Base-by-base conservation (phyloP, 1,140 invertebrate genomes). In the Drosophila pseudoananassae region DNA sequence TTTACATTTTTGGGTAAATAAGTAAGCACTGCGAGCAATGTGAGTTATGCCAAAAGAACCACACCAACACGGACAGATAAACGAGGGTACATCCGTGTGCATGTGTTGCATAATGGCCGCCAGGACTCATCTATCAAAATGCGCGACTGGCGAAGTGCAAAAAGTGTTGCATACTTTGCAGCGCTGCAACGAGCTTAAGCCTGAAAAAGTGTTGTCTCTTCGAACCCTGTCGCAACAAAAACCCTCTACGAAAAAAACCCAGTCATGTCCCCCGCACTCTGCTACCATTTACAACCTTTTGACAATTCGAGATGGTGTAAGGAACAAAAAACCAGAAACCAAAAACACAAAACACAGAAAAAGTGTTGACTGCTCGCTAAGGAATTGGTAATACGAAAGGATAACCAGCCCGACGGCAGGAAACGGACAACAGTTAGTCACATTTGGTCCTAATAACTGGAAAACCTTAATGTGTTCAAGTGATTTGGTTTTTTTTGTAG, bases 81-180 rank as follows among this genome's bases (percentile, higher is more conserved):
- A 52, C 58, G 65, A 25, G 64, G 51, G 8, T 33, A 15, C 33
- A 17, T 9, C 1, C 14, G 53, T 47, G 63, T 69, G 23, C 5
- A 20, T 53, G 59, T 53, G 71, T 77, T 87, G 83, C 83, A 88
- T 87, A 87, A 87, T 87, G 74, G 82, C 74, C 78, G 78, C 74
- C 73, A 87, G 71, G 78, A 79, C 78, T 87, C 81, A 85, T 85
- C 82, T 88, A 87, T 87, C 83, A 87, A 87, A 82, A 78, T 82
- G 77, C 78, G 70, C 78, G 64, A 77, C 60, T 70, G 66, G 71
- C 61, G 53, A 40, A 71, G 69, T 55, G 57, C 76, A 88, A 87
- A 87, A 78, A 85, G 47, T 79, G 79, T 58, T 79, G 76, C 80
- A 85, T 74, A 80, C 80, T 79, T 84, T 76, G 63, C 64, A 73